Evolutionary conservation across 2,888 invertebrate genomes (phyloP).

Genomic region (Drosophila stalkeri): DNA sequence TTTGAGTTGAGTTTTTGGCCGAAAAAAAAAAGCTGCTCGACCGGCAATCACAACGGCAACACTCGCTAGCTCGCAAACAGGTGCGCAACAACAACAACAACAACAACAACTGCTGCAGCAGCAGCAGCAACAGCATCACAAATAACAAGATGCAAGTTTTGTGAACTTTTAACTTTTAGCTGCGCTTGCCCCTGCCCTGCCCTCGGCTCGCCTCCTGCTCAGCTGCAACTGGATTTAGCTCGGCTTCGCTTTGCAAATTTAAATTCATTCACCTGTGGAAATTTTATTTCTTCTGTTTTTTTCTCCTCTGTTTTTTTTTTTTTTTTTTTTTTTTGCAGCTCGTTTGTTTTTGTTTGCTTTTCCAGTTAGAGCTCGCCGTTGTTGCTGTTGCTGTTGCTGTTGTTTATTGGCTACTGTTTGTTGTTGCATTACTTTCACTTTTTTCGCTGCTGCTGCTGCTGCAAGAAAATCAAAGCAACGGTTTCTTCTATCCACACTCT

Average conservation of each 20-base stretch:
- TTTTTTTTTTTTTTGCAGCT: conserved; percentile 15
- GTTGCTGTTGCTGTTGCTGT: conserved; percentile 37
- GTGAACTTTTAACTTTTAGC: conserved; percentile 61
- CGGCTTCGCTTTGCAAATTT: conserved; percentile 56
- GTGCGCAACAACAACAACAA: conserved; percentile 36
- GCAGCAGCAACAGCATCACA: conserved; percentile 10
- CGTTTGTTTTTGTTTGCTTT: conserved; percentile 36
- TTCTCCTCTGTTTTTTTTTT: background rate
- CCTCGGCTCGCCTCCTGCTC: background rate
- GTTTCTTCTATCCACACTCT: conserved; percentile 69
- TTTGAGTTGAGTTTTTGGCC: conserved; percentile 48
- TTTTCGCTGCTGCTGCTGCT: conserved; percentile 45
- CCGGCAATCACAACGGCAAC: conserved; percentile 26
- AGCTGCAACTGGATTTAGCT: conserved; percentile 50
- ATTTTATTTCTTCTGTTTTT: conserved; percentile 52
- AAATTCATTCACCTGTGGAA: conserved; percentile 80
- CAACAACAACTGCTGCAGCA: conserved; percentile 2
- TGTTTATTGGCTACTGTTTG: conserved; percentile 75
- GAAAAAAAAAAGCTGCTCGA: conserved; percentile 32
- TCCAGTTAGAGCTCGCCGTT: conserved; percentile 34
- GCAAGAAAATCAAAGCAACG: conserved; percentile 64
- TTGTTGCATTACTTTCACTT: conserved; percentile 76
- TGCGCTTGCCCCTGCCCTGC: background rate
- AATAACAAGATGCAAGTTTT: conserved; percentile 59
- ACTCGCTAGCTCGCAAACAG: conserved; percentile 45